Percentiles rank a stretch among this genome's conserved stretches.
Conservation (phyloP, 2,797 vertebrate species). For the Molothrus aeneus region DNA sequence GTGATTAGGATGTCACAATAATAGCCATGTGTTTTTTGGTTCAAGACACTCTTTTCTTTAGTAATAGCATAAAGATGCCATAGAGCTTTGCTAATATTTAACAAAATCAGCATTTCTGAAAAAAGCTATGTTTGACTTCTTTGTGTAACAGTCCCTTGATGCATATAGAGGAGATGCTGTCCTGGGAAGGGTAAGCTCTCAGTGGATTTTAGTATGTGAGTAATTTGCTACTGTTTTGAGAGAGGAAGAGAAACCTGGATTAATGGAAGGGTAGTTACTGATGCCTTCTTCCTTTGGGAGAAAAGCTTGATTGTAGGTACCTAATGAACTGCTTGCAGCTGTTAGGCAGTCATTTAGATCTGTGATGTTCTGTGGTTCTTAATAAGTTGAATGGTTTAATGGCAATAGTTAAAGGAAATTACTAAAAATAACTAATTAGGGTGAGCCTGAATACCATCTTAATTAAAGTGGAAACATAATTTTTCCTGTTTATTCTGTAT, state of each 20-base stretch:
- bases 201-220: not conserved
- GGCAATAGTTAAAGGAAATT: not conserved
- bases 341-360: not conserved
- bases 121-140: not conserved
- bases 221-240: not conserved
- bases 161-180: not conserved
- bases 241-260: not conserved
- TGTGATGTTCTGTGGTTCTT: not conserved
- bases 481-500: not conserved
- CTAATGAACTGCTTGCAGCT: not conserved
- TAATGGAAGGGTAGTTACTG: not conserved
- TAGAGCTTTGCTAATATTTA: not conserved
- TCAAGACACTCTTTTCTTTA: not conserved
- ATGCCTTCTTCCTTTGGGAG: not conserved
- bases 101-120: not conserved
- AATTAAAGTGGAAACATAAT: not conserved
- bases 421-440: not conserved
- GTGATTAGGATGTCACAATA: not conserved
- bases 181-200: not conserved
- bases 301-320: not conserved
- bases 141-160: not conserved
- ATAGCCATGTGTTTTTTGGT: not conserved
- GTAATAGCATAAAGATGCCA: not conserved
- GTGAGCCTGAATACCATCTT: not conserved
- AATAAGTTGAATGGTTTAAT: not conserved